Evolutionary conservation across 2,888 invertebrate genomes (phyloP).

Genomic region (Ichneumoninae sp.): DNA sequence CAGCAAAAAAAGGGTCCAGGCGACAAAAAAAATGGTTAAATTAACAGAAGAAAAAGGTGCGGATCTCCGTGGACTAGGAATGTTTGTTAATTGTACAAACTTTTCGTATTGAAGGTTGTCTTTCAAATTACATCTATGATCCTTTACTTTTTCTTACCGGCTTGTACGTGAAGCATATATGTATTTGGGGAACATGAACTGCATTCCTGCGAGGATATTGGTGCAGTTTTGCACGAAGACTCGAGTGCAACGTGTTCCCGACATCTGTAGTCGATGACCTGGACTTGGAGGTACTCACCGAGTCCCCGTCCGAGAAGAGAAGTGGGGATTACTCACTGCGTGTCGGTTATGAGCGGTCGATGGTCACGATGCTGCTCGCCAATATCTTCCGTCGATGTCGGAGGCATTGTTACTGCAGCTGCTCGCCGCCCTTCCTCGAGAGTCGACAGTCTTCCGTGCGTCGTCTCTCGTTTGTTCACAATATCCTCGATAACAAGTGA

Average conservation of each 20-base stretch:
- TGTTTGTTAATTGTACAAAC: background rate
- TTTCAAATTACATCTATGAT: background rate
- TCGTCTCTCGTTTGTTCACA: background rate
- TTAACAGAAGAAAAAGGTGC: background rate
- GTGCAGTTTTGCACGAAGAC: background rate
- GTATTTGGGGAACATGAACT: background rate
- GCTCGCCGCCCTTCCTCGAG: background rate
- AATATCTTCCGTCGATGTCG: conserved; percentile 7
- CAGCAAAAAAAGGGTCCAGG: no score
- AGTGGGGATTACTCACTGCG: background rate
- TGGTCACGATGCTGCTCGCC: conserved; percentile 12
- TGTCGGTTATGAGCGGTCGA: background rate
- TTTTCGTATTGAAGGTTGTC: background rate
- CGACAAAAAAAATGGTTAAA: no score
- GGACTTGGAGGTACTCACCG: background rate
- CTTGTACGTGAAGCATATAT: background rate
- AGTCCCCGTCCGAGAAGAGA: background rate
- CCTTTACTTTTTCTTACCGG: background rate
- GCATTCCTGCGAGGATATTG: background rate
- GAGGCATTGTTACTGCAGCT: conserved; percentile 6
- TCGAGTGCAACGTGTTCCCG: background rate
- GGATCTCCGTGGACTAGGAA: background rate
- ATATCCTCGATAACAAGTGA: conserved; percentile 7
- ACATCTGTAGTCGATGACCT: conserved; percentile 20
- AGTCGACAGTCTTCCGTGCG: background rate